These are phyloP conservation scores for Eubasilissa regina DNA, from an alignment of 1,140 invertebrate species.

Conservation along the genomic window DNA sequence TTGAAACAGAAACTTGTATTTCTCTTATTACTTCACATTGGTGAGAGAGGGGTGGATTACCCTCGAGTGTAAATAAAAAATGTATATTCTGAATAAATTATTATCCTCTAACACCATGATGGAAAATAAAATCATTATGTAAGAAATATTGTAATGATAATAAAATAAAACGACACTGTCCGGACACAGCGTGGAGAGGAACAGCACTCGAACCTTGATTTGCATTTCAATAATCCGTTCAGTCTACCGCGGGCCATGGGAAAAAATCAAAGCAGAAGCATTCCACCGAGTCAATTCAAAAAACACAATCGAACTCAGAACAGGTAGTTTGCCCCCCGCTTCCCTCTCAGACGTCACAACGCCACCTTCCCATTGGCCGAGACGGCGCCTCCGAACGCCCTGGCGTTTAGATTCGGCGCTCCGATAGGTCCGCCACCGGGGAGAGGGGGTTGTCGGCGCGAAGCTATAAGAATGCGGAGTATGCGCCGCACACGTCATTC, in stretches of 20 bases:
- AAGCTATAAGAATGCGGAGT: conserved; percentile 65
- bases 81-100: too few relatives aligned
- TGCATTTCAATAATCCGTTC: conserved; percentile 58
- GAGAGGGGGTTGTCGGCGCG: conserved; percentile 39
- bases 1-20: too few relatives aligned
- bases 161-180: too few relatives aligned
- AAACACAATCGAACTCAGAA: conserved; percentile 51
- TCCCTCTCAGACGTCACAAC: conserved; percentile 39
- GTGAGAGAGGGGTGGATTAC: too few relatives aligned
- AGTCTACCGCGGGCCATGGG: conserved; percentile 47
- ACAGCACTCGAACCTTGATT: conserved; percentile 21
- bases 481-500: conserved; percentile 61
- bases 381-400: conserved; percentile 63
- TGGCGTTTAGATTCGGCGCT: conserved; percentile 59
- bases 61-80: too few relatives aligned
- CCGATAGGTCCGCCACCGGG: conserved; percentile 61
- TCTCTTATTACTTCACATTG: too few relatives aligned
- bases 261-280: conserved; percentile 53
- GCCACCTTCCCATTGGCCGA: conserved; percentile 52
- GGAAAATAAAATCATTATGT: too few relatives aligned
- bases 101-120: too few relatives aligned
- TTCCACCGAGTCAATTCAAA: conserved; percentile 48
- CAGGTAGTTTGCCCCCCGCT: conserved; percentile 55
- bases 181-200: too few relatives aligned
- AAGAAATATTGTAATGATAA: too few relatives aligned